Conservation (phyloP, 2,888 invertebrate genomes). For the Dermolepida albohirtum region DNA sequence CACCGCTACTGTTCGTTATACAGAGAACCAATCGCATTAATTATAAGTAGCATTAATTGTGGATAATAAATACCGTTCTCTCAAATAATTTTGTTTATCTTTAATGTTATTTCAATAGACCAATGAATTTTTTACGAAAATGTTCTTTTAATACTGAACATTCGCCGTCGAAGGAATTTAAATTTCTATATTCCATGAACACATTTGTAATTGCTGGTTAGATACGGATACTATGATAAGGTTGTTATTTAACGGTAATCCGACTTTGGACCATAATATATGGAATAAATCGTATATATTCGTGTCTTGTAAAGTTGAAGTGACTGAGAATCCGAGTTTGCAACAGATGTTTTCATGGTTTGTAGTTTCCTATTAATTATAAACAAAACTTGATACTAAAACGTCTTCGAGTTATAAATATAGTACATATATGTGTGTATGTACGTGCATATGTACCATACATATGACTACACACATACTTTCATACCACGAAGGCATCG, state of each 20-base stretch:
- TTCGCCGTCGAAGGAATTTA: too few species aligned
- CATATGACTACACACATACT: too few species aligned
- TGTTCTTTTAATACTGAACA: too few species aligned
- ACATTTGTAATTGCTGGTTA: constrained; percentile 11
- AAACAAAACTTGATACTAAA: constrained; percentile 34
- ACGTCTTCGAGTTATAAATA: constrained; percentile 18
- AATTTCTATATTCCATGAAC: not conserved
- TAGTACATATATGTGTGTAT: not conserved
- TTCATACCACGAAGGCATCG: too few species aligned
- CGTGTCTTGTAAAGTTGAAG: constrained; percentile 13
- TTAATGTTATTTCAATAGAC: too few species aligned
- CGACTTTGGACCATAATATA: constrained; percentile 17
- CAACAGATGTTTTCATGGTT: constrained; percentile 25
- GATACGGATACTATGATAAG: constrained; percentile 2
- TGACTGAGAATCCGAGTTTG: constrained; percentile 19
- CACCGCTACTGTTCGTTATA: too few species aligned
- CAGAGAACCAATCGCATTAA: too few species aligned
- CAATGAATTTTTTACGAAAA: too few species aligned
- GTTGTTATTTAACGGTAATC: constrained; percentile 26
- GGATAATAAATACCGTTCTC: too few species aligned
- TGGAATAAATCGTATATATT: constrained; percentile 12
- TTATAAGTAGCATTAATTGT: too few species aligned
- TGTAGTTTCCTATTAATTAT: constrained; percentile 31
- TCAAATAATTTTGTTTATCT: too few species aligned
- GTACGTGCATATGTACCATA: not conserved